Evolutionary conservation across 2,888 invertebrate genomes (phyloP).

Genomic region (Euspilapteryx auroguttella): DNA sequence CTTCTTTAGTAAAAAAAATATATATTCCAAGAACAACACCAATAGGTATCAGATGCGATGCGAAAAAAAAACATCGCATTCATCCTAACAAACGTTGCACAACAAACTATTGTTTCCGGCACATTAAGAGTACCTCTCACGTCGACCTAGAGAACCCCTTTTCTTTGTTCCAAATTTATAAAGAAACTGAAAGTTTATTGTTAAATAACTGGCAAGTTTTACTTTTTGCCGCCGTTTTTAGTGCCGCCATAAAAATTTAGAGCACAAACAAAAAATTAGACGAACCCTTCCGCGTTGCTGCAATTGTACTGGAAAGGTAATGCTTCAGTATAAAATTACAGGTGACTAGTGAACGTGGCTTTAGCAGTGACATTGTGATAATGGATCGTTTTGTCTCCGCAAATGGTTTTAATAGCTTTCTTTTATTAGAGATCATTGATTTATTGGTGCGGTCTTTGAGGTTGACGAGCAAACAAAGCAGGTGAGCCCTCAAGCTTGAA

Average conservation of each 20-base stretch:
- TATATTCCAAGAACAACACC: too few relatives aligned
- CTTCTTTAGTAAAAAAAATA: constrained; percentile 13
- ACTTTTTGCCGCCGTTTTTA: constrained; percentile 36
- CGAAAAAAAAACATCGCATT: too few relatives aligned
- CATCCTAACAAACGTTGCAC: constrained; percentile 33
- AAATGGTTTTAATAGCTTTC: constrained; percentile 41
- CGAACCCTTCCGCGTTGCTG: constrained; percentile 44
- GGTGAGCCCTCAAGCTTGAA: constrained; percentile 20
- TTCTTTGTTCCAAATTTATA: constrained; percentile 42
- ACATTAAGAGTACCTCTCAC: constrained; percentile 52
- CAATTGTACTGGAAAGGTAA: constrained; percentile 28
- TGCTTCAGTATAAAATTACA: constrained; percentile 46
- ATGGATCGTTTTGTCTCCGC: constrained; percentile 36
- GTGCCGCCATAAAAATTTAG: constrained; percentile 44
- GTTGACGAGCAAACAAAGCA: constrained; percentile 16
- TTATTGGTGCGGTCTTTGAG: constrained; percentile 28
- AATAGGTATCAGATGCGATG: too few relatives aligned
- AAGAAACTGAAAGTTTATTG: constrained; percentile 59
- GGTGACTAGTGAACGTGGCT: constrained; percentile 52
- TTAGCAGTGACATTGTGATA: constrained; percentile 35
- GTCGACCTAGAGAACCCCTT: constrained; percentile 16
- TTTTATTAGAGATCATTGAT: constrained; percentile 45
- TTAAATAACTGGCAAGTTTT: constrained; percentile 18
- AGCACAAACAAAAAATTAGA: constrained; percentile 41
- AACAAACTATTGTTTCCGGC: constrained; percentile 30